phyloP scores from a whole-genome alignment of 2,888 invertebrate species.

The Stegana nigrithorax region DNA sequence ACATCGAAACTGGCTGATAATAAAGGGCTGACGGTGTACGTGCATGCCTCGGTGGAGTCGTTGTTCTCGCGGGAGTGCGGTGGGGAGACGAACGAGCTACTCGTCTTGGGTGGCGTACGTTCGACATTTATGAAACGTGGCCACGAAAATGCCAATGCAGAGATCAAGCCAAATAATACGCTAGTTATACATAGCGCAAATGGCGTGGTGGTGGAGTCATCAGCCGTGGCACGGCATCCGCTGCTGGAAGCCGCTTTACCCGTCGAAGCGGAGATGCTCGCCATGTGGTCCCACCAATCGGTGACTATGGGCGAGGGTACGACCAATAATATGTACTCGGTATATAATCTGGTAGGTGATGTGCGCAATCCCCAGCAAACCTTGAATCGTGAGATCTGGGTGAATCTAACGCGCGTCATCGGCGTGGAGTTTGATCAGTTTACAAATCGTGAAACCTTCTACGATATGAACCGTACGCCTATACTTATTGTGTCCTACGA shows the following conservation, averaged over 20 bases:
- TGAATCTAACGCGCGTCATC: conserved; percentile 89
- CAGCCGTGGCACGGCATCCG: conserved; percentile 85
- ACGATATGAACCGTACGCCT: conserved; percentile 84
- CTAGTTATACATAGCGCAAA: conserved; percentile 80
- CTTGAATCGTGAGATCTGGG: conserved; percentile 85
- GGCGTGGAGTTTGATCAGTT: conserved; percentile 94
- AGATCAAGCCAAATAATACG: conserved; percentile 83
- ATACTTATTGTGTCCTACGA: conserved; percentile 90
- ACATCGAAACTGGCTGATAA: conserved; percentile 82
- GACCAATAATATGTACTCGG: conserved; percentile 83
- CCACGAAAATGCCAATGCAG: conserved; percentile 79
- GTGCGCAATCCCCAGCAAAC: conserved; percentile 88
- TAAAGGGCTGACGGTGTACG: conserved; percentile 81
- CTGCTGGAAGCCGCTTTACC: conserved; percentile 85
- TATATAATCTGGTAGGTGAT: conserved; percentile 85
- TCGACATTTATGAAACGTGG: conserved; percentile 78
- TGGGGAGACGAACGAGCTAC: conserved; percentile 72
- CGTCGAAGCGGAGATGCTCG: conserved; percentile 90
- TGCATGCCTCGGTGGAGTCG: conserved; percentile 73
- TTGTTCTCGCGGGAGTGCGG: conserved; percentile 71
- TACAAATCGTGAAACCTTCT: conserved; percentile 89
- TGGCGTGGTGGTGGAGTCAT: conserved; percentile 80
- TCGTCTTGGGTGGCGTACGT: conserved; percentile 76
- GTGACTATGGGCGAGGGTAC: conserved; percentile 81
- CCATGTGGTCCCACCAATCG: conserved; percentile 88